Base-by-base conservation (phyloP, 2,797 vertebrate species). In the Cuculus canorus region DNA sequence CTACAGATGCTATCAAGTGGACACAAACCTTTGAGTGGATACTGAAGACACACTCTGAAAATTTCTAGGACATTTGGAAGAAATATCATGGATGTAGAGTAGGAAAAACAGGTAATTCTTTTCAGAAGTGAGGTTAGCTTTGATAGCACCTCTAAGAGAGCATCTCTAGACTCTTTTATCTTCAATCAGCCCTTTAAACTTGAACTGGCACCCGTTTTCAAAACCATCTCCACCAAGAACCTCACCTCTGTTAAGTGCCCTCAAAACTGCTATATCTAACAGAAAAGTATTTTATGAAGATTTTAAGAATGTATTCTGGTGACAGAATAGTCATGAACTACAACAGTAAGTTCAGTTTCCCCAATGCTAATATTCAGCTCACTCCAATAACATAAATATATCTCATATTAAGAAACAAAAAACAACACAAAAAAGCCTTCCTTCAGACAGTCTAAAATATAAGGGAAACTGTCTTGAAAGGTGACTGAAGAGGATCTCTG, bases 321-420 rank as follows among this genome's bases (percentile, higher is more conserved):
- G 23, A 59, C 33, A 68, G 17, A 78, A 57, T 17, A 19, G 27
- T 4, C 16, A 28, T 83, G 80, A 2, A 33, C 52, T 72, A 28
- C 15, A 89, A 8, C 0, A 1, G 3, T 35, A 88, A 70, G 22
- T 52, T n/a, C 7, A 0, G 24, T 33, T 84, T 17, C 41, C 17
- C 35, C 53, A 72, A 4, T 33, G 13, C 24, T 48, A 80, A 24
- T 39, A 61, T 45, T 33, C 61, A 75, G 1, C 39, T 73, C 3
- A 2, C 2, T 2, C 1, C 1, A 2, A 30, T 19, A 68, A 1
- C 22, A 70, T 70, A 52, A 76, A 30, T 15, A 75, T 18, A 78
- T 37, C 19, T 25, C 25, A 50, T 35, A 10, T 25, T 52, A 47
- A 50, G 23, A 65, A 64, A 39, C 3, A 25, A 30, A 50, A 47